Conservation (phyloP, 2,113 vertebrate genomes). For the Passer montanus region DNA sequence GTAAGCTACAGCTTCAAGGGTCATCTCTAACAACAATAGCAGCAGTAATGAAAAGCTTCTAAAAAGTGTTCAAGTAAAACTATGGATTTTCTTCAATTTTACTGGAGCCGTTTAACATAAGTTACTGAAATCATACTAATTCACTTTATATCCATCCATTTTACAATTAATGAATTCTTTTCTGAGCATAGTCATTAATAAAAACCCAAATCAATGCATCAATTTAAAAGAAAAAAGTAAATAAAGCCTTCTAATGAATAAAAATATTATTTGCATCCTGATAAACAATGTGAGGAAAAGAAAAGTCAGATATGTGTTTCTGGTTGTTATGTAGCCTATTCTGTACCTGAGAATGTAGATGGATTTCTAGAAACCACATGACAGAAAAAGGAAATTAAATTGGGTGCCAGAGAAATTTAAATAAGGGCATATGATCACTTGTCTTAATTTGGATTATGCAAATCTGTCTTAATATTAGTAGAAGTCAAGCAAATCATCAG, state of each 20-base stretch:
- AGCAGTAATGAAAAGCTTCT: background rate
- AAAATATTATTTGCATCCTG: background rate
- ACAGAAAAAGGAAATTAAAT: background rate
- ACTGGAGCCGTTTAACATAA: background rate
- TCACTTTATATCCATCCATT: background rate
- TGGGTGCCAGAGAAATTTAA: background rate
- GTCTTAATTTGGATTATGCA: background rate
- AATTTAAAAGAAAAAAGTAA: background rate
- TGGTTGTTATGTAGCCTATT: background rate
- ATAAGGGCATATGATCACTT: background rate
- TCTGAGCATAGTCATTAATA: background rate
- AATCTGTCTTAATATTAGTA: background rate
- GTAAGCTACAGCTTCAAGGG: background rate
- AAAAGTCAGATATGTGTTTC: background rate
- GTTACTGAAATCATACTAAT: background rate
- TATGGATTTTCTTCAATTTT: background rate
- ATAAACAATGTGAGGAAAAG: background rate
- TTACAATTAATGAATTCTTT: background rate
- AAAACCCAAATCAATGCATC: fast-evolving
- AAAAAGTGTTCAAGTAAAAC: background rate
- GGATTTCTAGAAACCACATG: background rate
- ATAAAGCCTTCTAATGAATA: background rate
- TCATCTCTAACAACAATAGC: background rate
- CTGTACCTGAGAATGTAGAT: background rate
- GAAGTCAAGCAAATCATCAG: background rate